These are phyloP conservation scores for Andrena hattorfiana DNA, from an alignment of 2,888 invertebrate genomes.

Conservation along the genomic window DNA sequence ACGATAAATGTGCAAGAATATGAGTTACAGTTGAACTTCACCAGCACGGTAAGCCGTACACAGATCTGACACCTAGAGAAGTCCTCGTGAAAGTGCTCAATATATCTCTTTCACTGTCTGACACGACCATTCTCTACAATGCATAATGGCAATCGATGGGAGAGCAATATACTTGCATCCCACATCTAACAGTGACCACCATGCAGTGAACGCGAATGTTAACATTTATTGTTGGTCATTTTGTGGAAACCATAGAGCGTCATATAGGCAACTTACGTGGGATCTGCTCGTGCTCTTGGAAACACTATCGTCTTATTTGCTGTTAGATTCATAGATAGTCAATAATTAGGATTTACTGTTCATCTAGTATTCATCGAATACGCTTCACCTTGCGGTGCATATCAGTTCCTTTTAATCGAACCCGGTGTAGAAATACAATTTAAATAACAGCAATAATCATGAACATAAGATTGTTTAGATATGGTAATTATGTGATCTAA, in stretches of 20 bases:
- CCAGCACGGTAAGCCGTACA: too few species aligned
- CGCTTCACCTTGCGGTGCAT: not conserved
- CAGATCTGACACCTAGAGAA: not conserved
- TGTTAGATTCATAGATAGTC: not conserved
- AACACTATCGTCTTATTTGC: not conserved
- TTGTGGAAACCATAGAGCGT: conserved; percentile 37
- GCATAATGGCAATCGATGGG: conserved; percentile 41
- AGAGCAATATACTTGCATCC: conserved; percentile 23
- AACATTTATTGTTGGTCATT: conserved; percentile 45
- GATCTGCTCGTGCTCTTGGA: not conserved
- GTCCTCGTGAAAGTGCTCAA: not conserved
- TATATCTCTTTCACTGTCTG: not conserved
- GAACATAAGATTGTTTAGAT: too few species aligned
- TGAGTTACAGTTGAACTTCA: too few species aligned
- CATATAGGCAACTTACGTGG: conserved; percentile 57
- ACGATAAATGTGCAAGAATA: too few species aligned
- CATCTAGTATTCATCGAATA: not conserved
- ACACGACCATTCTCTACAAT: not conserved
- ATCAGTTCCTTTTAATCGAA: not conserved
- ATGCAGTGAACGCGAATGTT: conserved; percentile 43
- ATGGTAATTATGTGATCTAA: too few species aligned
- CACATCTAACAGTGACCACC: conserved; percentile 58
- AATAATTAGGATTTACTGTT: not conserved
- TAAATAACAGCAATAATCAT: too few species aligned
- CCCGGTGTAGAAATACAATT: not conserved